These are phyloP conservation scores for Pterocles orientalis DNA, from an alignment of 2,113 vertebrate genomes.

Conservation along the genomic window DNA sequence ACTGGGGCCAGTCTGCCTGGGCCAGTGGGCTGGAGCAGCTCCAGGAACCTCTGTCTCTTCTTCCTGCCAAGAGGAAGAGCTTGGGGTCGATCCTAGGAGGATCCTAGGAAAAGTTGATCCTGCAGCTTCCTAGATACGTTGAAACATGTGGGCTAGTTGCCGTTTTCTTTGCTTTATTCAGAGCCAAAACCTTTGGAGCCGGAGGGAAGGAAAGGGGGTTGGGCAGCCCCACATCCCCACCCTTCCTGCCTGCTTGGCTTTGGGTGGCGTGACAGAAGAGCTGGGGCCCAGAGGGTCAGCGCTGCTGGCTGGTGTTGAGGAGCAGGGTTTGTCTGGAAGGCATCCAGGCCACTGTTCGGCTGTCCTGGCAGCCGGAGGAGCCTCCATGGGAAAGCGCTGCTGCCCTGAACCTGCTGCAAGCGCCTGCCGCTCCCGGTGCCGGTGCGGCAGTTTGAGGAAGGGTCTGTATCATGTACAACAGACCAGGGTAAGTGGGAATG, in stretches of 20 bases:
- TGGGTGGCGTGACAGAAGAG: background rate
- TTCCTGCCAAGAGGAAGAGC: background rate
- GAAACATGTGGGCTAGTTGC: background rate
- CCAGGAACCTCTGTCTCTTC: background rate
- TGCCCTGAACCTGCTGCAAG: fast-evolving
- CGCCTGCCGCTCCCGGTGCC: background rate
- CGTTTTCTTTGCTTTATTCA: background rate
- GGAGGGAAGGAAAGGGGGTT: background rate
- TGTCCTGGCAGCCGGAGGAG: background rate
- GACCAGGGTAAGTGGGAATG: background rate
- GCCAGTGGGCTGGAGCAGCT: background rate
- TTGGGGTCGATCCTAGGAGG: background rate
- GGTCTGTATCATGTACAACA: background rate
- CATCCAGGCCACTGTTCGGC: background rate
- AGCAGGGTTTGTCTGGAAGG: background rate
- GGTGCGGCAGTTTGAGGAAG: background rate
- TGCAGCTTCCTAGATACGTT: background rate
- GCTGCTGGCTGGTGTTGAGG: background rate
- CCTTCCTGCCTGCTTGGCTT: background rate
- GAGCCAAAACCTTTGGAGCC: background rate
- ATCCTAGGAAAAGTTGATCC: background rate
- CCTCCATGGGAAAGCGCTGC: background rate
- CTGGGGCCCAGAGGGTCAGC: background rate
- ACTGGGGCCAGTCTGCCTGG: background rate
- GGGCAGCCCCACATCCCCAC: background rate